These are phyloP conservation scores for Oreortyx pictus DNA, from an alignment of 2,797 vertebrate species.

Conservation along the genomic window DNA sequence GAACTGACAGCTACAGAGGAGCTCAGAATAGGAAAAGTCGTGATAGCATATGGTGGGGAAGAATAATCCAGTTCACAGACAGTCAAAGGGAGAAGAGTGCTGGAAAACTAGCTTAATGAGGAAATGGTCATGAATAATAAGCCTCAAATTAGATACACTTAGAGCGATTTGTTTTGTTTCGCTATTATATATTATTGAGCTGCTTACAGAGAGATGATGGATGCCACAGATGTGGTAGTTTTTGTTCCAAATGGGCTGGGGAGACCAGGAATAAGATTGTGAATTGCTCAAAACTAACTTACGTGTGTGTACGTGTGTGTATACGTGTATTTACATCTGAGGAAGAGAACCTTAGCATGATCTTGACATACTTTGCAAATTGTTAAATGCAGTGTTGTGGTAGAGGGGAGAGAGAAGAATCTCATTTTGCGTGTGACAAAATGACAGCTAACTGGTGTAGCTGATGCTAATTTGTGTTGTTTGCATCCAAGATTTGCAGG, in stretches of 20 bases:
- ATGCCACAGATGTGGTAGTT: not conserved
- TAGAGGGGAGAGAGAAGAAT: not conserved
- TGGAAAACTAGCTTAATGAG: not conserved
- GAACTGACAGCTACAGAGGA: not conserved
- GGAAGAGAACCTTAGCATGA: not conserved
- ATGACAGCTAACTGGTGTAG: not conserved
- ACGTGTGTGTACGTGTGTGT: accelerated
- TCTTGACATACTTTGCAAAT: not conserved
- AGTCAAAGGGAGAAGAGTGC: not conserved
- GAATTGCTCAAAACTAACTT: not conserved
- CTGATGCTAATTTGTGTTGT: not conserved
- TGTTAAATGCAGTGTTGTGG: not conserved
- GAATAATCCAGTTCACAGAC: not conserved
- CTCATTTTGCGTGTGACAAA: not conserved
- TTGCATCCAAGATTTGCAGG: not conserved
- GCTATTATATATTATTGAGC: not conserved
- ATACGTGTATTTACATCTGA: not conserved
- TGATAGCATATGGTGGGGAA: not conserved
- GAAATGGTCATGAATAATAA: conserved; percentile 17
- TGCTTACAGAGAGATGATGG: not conserved
- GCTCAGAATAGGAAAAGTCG: not conserved
- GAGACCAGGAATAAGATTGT: not conserved
- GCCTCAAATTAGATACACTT: not conserved
- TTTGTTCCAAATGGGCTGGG: not conserved
- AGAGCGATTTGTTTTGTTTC: not conserved